Percentiles rank a stretch among this genome's conserved stretches.
Conservation (phyloP, 2,888 invertebrate species). For the Ophioninae sp. region DNA sequence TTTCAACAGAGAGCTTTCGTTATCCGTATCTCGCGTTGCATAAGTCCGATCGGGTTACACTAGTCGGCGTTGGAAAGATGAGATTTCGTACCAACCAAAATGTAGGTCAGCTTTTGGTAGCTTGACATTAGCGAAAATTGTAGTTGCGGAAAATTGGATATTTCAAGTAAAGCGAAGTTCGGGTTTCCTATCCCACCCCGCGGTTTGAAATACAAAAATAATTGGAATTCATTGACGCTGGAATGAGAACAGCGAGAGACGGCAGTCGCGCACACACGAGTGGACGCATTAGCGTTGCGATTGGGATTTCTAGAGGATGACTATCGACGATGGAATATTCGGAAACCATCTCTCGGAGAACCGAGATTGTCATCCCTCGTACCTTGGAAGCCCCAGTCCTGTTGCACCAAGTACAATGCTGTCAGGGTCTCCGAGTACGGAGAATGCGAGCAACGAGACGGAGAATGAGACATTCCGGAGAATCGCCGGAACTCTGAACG, state of each 20-base stretch:
- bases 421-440: conserved; percentile 42
- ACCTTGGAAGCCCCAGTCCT: neutral
- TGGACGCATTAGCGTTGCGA: neutral
- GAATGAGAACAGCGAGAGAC: neutral
- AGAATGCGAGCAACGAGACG: conserved; percentile 60
- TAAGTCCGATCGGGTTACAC: too few species aligned
- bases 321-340: conserved; percentile 49
- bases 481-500: conserved; percentile 37
- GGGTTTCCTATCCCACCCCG: too few species aligned
- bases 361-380: conserved; percentile 1
- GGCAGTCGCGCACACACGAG: neutral
- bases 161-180: too few species aligned
- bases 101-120: too few species aligned
- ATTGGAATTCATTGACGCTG: neutral
- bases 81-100: too few species aligned
- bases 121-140: too few species aligned
- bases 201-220: neutral
- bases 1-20: too few species aligned
- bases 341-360: conserved; percentile 28
- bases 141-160: too few species aligned
- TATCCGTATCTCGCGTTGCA: too few species aligned
- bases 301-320: neutral
- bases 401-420: conserved; percentile 9
- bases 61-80: too few species aligned
- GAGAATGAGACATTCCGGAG: conserved; percentile 61